phyloP scores from a whole-genome alignment of 2,113 vertebrate genomes.

The Petromus typicus region DNA sequence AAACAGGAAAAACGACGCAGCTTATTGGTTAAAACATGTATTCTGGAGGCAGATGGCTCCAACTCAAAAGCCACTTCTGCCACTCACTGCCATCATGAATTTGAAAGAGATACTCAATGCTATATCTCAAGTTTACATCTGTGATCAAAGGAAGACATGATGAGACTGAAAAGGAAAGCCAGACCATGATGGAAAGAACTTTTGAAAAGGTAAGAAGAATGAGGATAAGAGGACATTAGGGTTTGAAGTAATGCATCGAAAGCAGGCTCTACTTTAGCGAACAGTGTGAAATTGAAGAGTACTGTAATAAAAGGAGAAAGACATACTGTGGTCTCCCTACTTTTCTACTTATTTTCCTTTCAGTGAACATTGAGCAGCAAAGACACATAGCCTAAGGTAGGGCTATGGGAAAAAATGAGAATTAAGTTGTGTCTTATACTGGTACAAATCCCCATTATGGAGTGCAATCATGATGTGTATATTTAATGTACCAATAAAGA shows the following conservation, averaged over 20 bases:
- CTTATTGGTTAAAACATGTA: background rate
- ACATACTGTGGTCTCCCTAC: background rate
- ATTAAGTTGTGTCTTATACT: too few species aligned
- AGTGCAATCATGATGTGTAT: too few species aligned
- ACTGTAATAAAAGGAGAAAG: background rate
- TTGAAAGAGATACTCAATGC: background rate
- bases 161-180: background rate
- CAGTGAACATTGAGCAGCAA: background rate
- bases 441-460: too few species aligned
- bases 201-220: background rate
- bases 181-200: background rate
- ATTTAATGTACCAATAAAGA: too few species aligned
- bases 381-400: background rate
- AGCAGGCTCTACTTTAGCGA: background rate
- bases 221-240: accelerated
- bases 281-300: background rate
- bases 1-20: background rate
- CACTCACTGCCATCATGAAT: background rate
- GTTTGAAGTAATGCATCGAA: background rate
- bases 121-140: background rate
- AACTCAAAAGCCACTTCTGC: background rate
- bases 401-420: too few species aligned
- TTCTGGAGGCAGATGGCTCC: background rate
- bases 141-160: background rate
- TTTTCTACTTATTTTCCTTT: background rate